phyloP scores from a whole-genome alignment of 2,797 vertebrate species.

The Varecia variegata region DNA sequence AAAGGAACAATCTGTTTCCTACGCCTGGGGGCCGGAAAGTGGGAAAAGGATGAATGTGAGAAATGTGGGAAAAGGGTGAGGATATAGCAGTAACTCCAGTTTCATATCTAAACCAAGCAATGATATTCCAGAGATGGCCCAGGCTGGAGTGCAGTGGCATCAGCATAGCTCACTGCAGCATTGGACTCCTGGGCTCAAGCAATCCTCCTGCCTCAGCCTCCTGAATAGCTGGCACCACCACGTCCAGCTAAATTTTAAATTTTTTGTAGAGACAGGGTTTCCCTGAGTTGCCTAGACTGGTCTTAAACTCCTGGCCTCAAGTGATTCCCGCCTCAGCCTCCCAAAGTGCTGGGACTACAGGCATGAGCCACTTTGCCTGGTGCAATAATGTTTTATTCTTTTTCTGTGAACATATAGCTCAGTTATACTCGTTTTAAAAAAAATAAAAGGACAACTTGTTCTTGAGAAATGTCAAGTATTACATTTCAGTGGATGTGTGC shows the following conservation, averaged over 20 bases:
- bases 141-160: background rate
- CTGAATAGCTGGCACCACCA: background rate
- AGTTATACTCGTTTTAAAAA: constrained; percentile 43
- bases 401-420: constrained; percentile 51
- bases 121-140: background rate
- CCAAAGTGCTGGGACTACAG: background rate
- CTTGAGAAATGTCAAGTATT: constrained; percentile 73
- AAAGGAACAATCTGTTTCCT: background rate
- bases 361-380: background rate
- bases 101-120: constrained; percentile 12
- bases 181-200: background rate
- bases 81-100: constrained; percentile 11
- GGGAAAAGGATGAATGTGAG: background rate
- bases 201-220: background rate
- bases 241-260: background rate
- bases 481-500: constrained; percentile 44
- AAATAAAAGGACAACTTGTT: constrained; percentile 14
- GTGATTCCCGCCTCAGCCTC: background rate
- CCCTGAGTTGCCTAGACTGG: background rate
- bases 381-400: constrained; percentile 39
- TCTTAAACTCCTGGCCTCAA: background rate
- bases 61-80: background rate
- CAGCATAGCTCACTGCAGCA: background rate
- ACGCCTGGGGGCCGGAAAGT: background rate
- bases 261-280: background rate